phyloP scores from a whole-genome alignment of 2,888 invertebrate species.

The Laothoe populi region DNA sequence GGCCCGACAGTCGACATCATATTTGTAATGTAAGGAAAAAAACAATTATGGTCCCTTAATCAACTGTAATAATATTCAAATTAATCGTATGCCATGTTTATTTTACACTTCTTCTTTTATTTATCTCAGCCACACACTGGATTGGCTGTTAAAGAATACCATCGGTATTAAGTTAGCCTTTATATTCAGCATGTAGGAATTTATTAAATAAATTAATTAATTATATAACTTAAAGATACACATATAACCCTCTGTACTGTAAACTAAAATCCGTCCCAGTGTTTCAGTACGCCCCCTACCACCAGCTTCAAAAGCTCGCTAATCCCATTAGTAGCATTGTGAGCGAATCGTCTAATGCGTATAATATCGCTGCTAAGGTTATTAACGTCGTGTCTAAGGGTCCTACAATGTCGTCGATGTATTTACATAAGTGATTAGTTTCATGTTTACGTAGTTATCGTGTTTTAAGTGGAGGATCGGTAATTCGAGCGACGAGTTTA shows the following conservation, averaged over 20 bases:
- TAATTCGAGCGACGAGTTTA: too few relatives aligned
- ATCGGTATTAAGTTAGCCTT: too few relatives aligned
- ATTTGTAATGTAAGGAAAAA: too few relatives aligned
- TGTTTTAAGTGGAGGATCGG: not conserved
- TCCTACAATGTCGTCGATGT: not conserved
- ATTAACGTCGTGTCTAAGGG: constrained; percentile 10
- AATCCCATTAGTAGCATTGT: constrained; percentile 24
- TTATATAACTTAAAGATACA: not conserved
- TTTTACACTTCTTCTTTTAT: too few relatives aligned
- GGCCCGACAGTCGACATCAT: too few relatives aligned
- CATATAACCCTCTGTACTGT: not conserved
- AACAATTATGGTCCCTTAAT: too few relatives aligned
- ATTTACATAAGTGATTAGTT: constrained; percentile 16
- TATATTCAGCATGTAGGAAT: not conserved
- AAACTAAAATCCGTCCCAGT: not conserved
- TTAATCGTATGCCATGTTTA: too few relatives aligned
- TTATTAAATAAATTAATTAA: too few relatives aligned
- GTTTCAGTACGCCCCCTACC: constrained; percentile 1
- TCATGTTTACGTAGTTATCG: constrained; percentile 1
- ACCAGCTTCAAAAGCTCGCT: constrained; percentile 18
- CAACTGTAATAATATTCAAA: too few relatives aligned
- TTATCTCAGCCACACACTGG: too few relatives aligned
- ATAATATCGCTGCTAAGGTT: constrained; percentile 18
- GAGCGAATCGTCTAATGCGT: constrained; percentile 23
- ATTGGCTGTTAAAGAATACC: too few relatives aligned